A percentile compares a stretch with the other conserved stretches of the same genome.
Evolutionary conservation across 2,888 invertebrate genomes (phyloP).

Genomic region (Chrysotoxum bicinctum): DNA sequence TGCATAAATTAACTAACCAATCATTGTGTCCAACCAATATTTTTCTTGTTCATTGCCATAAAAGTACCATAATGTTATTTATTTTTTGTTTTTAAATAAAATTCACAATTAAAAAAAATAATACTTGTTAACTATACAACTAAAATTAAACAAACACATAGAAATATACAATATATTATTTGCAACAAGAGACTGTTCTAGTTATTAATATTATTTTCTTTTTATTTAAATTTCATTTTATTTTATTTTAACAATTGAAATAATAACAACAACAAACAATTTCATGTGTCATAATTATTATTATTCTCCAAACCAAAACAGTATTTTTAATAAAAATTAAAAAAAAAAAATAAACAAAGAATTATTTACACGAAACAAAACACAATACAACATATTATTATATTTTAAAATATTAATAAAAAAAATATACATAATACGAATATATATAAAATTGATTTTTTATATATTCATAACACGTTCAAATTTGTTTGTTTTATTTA

Average conservation of each 20-base stretch:
- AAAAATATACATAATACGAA: constrained; percentile 14
- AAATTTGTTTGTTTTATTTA: constrained; percentile 56
- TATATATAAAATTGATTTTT: constrained; percentile 38
- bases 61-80: constrained; percentile 1
- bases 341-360: constrained; percentile 30
- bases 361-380: constrained; percentile 67
- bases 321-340: constrained; percentile 57
- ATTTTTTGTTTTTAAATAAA: not conserved
- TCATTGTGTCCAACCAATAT: constrained; percentile 7
- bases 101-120: constrained; percentile 1
- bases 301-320: constrained; percentile 59
- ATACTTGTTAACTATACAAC: constrained; percentile 38
- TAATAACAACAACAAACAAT: not conserved
- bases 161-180: constrained; percentile 55
- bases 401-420: constrained; percentile 59
- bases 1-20: constrained; percentile 23
- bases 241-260: not conserved
- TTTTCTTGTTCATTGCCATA: not conserved
- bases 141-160: constrained; percentile 19
- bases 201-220: constrained; percentile 45
- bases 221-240: constrained; percentile 1
- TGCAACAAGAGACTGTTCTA: constrained; percentile 69
- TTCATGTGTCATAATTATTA: constrained; percentile 30
- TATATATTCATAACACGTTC: constrained; percentile 34
- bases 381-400: constrained; percentile 51